Evolutionary conservation across 2,113 vertebrate species (phyloP).

Genomic region (Archilochus colubris): DNA sequence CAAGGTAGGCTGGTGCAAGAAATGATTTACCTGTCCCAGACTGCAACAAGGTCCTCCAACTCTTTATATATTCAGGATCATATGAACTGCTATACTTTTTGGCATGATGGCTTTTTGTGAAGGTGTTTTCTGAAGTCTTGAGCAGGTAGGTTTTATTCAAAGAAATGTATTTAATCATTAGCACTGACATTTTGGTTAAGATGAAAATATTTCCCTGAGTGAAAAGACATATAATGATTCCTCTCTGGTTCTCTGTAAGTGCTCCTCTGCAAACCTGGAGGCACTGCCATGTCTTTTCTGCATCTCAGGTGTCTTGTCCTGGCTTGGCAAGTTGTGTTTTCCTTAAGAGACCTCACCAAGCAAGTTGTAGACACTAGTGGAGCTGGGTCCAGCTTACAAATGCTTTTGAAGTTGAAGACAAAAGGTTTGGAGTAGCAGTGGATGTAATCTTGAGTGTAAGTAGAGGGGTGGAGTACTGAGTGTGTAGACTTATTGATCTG

Average conservation of each 20-base stretch:
- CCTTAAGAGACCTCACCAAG: neutral
- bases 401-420: slow-evolving; percentile 23
- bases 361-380: neutral
- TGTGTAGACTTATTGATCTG: slow-evolving; percentile 13
- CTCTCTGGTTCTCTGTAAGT: neutral
- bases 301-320: neutral
- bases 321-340: neutral
- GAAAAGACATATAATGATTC: neutral
- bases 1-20: neutral
- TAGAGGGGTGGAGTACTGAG: neutral
- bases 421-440: neutral
- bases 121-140: neutral
- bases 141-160: neutral
- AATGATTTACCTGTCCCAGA: neutral
- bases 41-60: neutral
- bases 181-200: neutral
- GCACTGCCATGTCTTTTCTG: neutral
- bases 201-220: neutral
- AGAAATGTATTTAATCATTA: neutral
- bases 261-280: neutral
- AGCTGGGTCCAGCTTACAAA: neutral
- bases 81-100: neutral
- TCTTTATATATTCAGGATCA: neutral
- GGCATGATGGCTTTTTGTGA: neutral
- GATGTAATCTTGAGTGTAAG: neutral